These are phyloP conservation scores for Apogon talboti DNA, from an alignment of 2,797 vertebrate species.

Conservation along the genomic window DNA sequence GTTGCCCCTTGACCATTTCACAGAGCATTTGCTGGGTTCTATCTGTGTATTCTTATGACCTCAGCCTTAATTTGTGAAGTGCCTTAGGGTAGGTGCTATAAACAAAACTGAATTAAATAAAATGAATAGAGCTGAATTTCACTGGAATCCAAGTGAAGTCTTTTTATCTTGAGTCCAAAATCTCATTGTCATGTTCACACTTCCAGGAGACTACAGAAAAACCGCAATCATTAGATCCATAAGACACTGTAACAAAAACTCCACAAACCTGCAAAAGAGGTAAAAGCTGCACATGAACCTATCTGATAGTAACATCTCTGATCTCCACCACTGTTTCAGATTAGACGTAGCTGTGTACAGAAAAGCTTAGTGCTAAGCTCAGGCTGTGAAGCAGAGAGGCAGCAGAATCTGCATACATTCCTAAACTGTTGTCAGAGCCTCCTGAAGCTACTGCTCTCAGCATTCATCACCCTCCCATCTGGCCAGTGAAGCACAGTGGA, in stretches of 20 bases:
- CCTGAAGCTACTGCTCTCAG: conserved; percentile 11
- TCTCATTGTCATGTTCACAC: too few relatives aligned
- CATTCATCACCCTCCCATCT: conserved; percentile 27
- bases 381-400: conserved; percentile 13
- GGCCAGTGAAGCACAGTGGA: conserved; percentile 8
- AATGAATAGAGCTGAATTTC: too few relatives aligned
- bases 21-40: too few relatives aligned
- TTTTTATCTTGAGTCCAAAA: too few relatives aligned
- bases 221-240: too few relatives aligned
- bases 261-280: neutral
- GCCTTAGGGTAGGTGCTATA: too few relatives aligned
- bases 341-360: conserved; percentile 16
- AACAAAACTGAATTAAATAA: too few relatives aligned
- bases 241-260: neutral
- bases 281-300: conserved; percentile 4
- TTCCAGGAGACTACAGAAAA: too few relatives aligned
- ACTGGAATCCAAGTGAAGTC: too few relatives aligned
- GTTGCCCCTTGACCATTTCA: too few relatives aligned
- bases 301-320: conserved; percentile 11
- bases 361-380: conserved; percentile 13
- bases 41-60: too few relatives aligned
- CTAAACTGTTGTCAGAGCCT: conserved; percentile 34
- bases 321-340: conserved; percentile 17
- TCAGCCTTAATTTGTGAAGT: too few relatives aligned
- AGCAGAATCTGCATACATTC: conserved; percentile 29